Percentiles rank a stretch among this genome's conserved stretches.
Evolutionary conservation across 2,113 vertebrate genomes (phyloP).

Genomic region (Platycercus adscitus): DNA sequence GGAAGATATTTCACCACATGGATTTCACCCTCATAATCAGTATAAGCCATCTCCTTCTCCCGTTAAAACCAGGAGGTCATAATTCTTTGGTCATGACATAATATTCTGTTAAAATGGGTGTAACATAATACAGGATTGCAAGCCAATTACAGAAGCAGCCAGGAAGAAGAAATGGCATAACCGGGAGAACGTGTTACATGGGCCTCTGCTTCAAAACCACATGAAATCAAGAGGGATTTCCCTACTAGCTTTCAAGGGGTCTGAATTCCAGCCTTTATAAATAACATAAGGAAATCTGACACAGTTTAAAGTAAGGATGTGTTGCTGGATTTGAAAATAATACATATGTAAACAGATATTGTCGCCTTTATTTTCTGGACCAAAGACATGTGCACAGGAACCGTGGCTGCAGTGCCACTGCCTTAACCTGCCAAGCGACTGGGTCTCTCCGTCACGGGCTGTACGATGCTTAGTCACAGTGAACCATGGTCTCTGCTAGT

Average conservation of each 20-base stretch:
- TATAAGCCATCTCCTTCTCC: conserved; percentile 67
- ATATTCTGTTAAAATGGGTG: conserved; percentile 64
- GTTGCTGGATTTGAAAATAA: conserved; percentile 22
- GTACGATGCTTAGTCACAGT: conserved; percentile 84
- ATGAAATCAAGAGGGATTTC: conserved; percentile 35
- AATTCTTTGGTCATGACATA: conserved; percentile 81
- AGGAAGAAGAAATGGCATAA: conserved; percentile 7
- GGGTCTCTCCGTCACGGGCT: not conserved
- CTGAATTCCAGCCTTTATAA: conserved; percentile 14
- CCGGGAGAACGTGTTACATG: not conserved
- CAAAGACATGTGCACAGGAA: conserved; percentile 3
- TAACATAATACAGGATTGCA: conserved; percentile 44
- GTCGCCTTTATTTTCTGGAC: conserved; percentile 35
- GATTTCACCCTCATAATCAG: conserved; percentile 72
- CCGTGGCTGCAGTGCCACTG: not conserved
- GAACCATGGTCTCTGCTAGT: conserved; percentile 87
- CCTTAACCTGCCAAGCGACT: not conserved
- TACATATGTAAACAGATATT: conserved; percentile 54
- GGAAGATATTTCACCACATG: conserved; percentile 73
- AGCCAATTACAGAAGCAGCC: conserved; percentile 59
- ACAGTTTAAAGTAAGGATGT: not conserved
- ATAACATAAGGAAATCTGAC: conserved; percentile 27
- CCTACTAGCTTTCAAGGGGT: not conserved
- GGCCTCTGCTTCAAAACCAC: conserved; percentile 21
- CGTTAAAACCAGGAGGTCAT: conserved; percentile 70